phyloP scores from a whole-genome alignment of 2,113 vertebrate species.

The Corythornis madagascariensis region DNA sequence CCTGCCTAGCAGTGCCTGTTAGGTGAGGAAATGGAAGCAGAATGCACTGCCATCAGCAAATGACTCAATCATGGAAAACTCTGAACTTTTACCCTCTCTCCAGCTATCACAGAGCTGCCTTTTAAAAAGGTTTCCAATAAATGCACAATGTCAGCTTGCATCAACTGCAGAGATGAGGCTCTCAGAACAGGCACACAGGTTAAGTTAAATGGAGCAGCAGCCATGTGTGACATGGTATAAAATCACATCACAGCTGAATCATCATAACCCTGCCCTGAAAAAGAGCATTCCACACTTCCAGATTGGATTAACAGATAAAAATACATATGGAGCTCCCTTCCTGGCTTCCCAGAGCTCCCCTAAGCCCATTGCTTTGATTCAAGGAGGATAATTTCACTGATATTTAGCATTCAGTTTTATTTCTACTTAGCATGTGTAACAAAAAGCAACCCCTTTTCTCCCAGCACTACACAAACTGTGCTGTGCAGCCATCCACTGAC shows the following conservation, averaged over 20 bases:
- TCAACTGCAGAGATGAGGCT: fast-evolving
- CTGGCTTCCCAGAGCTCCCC: neutral
- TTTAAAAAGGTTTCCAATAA: neutral
- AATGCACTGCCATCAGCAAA: neutral
- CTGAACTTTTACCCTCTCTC: neutral
- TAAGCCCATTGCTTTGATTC: neutral
- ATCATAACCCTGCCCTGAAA: neutral
- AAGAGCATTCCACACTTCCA: neutral
- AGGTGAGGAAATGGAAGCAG: neutral
- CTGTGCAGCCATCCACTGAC: neutral
- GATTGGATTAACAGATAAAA: neutral
- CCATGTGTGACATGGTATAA: neutral
- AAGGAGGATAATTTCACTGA: neutral
- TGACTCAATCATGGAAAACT: neutral
- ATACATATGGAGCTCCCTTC: fast-evolving
- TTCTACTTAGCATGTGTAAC: neutral
- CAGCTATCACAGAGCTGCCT: neutral
- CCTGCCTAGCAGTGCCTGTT: neutral
- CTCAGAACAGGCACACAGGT: neutral
- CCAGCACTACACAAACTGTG: neutral
- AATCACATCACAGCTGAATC: neutral
- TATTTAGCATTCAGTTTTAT: neutral
- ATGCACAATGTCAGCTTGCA: neutral
- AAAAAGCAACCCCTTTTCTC: neutral
- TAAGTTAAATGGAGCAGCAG: neutral